Evolutionary conservation across 30 jellyfish, hydroid and myxozoan genomes (phyloP).

Genomic region (Pelagia noctiluca): DNA sequence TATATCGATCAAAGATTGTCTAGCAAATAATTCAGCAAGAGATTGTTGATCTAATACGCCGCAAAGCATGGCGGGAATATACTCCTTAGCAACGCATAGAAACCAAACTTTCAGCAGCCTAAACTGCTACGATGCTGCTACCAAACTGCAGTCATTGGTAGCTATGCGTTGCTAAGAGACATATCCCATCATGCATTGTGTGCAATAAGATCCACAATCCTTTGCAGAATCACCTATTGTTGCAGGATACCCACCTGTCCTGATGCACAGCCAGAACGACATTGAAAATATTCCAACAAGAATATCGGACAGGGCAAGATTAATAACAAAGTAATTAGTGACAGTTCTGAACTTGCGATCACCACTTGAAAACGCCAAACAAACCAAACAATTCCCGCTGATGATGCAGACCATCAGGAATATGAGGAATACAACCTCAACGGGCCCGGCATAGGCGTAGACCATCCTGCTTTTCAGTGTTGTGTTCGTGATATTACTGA

Average conservation of each 20-base stretch:
- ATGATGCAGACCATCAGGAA: conserved; percentile 57
- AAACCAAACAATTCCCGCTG: conserved; percentile 65
- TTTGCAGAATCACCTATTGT: not conserved
- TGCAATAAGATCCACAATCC: not conserved
- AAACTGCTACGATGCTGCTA: no score
- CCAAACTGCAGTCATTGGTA: no score
- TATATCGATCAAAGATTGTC: no score
- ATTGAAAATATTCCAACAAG: conserved; percentile 68
- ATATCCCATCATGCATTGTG: no score
- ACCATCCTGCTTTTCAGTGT: not conserved
- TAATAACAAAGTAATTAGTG: conserved; percentile 69
- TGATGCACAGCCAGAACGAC: conserved; percentile 67
- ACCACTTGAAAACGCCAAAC: conserved; percentile 65
- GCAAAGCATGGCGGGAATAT: no score
- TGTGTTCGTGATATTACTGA: not conserved
- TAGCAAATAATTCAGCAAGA: no score
- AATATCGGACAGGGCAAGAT: conserved; percentile 71
- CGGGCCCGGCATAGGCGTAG: conserved; percentile 44
- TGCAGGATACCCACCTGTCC: conserved; percentile 65
- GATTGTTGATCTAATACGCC: no score
- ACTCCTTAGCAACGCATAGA: no score
- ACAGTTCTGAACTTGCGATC: conserved; percentile 59
- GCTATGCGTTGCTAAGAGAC: no score
- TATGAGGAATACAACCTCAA: conserved; percentile 48
- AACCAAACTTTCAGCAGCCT: no score